Base-by-base conservation (phyloP, 2,113 vertebrate genomes). In the Myotis brandtii region DNA sequence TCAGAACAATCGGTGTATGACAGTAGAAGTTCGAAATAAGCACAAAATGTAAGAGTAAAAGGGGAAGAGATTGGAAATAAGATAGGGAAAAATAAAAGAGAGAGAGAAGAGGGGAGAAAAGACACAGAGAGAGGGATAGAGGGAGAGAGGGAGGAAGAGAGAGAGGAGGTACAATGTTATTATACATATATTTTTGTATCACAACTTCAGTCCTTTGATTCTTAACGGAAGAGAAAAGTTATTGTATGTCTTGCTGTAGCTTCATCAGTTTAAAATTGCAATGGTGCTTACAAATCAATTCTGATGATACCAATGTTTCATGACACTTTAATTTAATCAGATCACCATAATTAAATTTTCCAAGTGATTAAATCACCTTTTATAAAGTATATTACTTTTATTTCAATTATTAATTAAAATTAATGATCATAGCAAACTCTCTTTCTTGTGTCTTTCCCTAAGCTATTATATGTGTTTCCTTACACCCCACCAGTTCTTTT, bases 301-400 rank as follows among this genome's bases (percentile, higher is more conserved):
- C 59, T 81, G 56, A 95, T 87, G 50, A 83, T 81, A 84, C 10
- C 43, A 87, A 76, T 87, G 69, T 92, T 96, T 96, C 76, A 17
- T 88, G 93, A 90, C 43, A 91, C 43, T 79, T 86, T 90, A 91
- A 91, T 94, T 96, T 94, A 95, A 95, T 95, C 70, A 93, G 14
- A 95, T 80, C n/a, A 66, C 25, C 21, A 8, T 92, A 97, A 95
- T 95, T 94, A 95, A 92, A 92, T 21, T 95, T 92, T 95, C 59
- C 59, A 93, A 96, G 76, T 95, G 70, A 96, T 88, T 96, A 90
- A 94, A 92, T 96, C 40, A 95, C 67, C 75, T 97, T 97, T 89
- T 94, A 81, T 21, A 90, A 94, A 87, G 62, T 46, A 72, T 93
- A 96, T 84, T 93, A 91, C 46, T 88, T 94, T 96, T 96, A 95